These are phyloP conservation scores for Eolophus roseicapilla DNA, from an alignment of 2,113 vertebrate genomes.

Conservation along the genomic window DNA sequence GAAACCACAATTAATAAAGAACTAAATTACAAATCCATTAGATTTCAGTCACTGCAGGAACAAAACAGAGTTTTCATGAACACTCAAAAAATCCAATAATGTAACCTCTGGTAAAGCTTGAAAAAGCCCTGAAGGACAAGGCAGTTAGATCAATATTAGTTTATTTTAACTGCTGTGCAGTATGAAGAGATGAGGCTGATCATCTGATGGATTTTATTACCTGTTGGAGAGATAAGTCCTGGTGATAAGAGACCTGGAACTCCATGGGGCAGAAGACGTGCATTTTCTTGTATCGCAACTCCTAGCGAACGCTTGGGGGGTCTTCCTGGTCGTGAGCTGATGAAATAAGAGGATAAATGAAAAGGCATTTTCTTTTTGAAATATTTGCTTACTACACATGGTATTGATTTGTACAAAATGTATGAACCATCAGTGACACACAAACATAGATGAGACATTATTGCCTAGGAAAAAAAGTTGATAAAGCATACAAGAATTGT, in stretches of 20 bases:
- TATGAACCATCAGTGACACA: fast-evolving
- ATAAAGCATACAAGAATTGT: neutral
- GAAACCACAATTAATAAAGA: constrained; percentile 69
- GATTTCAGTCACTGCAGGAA: constrained; percentile 59
- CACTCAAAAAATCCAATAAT: constrained; percentile 77
- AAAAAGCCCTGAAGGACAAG: constrained; percentile 78
- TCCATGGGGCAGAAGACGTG: constrained; percentile 83
- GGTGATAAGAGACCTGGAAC: constrained; percentile 87
- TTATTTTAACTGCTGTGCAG: constrained; percentile 75
- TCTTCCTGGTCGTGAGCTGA: constrained; percentile 90
- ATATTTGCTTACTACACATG: neutral
- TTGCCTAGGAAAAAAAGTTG: neutral
- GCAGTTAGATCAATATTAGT: constrained; percentile 80
- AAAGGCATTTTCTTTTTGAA: neutral
- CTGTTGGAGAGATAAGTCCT: constrained; percentile 89
- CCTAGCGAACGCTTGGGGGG: constrained; percentile 89
- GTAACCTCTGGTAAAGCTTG: constrained; percentile 78
- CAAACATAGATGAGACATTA: neutral
- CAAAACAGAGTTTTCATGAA: constrained; percentile 59
- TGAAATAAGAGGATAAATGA: constrained; percentile 57
- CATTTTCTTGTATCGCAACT: constrained; percentile 82
- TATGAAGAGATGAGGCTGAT: constrained; percentile 60
- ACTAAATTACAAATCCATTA: constrained; percentile 72
- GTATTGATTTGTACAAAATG: neutral
- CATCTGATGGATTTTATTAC: constrained; percentile 77